Evolutionary conservation across 2,797 vertebrate species (phyloP), one percentile per base, ranked within the genome.

Genomic region (Neomorphus geoffroyi): DNA sequence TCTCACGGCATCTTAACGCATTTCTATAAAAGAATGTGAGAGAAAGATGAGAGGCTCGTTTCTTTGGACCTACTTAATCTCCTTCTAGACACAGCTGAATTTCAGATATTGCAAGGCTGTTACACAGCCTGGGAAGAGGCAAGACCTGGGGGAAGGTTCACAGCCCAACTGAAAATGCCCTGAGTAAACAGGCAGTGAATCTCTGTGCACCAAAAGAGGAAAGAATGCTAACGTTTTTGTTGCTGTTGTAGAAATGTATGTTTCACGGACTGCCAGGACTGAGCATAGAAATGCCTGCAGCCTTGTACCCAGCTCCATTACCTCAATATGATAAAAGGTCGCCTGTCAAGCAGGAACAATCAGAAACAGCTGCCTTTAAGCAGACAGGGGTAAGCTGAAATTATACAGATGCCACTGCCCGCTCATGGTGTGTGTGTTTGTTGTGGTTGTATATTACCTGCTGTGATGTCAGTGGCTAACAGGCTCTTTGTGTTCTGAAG

Each of bases 201-300:
- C 17, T 62, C 30, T 45, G 51, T 57, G 50, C 13, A 1, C 27
- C 15, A 12, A 7, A 21, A 39, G 27, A 10, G 70, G 30, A 4
- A 61, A 35, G 39, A 14, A 18, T 0, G 3, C 32, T 77, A 13
- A 94, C 0, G 0, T 21, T 22, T 77, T 72, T 87, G 30, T 92
- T 78, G 2, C 78, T 89, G 7, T 73, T 89, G 61, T 95, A 99
- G 99, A 99, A 99, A 96, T 98, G 98, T 58, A 99, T 99, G 99
- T 99, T 99, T 96, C 98, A 99, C 4, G 99, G 99, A 32, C 96
- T 99, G 91, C 99, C 99, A 66, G 99, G 99, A 83, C 96, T 99
- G 93, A 98, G 97, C 96, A 97, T 98, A 28, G 99, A 99, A 81
- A 98, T 99, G 98, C 99, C 99, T 0, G 8, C 94, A 6, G 98